These are phyloP conservation scores for Trogon melanurus DNA, from an alignment of 2,113 vertebrate genomes.

Conservation along the genomic window DNA sequence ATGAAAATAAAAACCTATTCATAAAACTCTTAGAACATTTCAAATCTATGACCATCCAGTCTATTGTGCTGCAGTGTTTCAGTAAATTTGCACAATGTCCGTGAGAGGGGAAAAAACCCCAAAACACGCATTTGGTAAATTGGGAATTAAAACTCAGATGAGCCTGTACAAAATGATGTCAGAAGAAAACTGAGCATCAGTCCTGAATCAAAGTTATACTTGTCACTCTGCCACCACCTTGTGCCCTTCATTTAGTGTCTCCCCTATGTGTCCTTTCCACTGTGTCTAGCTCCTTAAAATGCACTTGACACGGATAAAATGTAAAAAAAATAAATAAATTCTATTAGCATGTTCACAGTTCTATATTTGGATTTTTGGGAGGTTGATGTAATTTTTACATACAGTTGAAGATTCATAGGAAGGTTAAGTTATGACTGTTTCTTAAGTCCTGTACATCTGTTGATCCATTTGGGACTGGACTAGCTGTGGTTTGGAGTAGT, in stretches of 20 bases:
- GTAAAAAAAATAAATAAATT: neutral
- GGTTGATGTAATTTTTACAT: neutral
- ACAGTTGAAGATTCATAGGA: neutral
- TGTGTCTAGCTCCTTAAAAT: neutral
- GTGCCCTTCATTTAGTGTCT: neutral
- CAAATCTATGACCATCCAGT: neutral
- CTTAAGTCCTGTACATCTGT: neutral
- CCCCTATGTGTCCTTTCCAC: neutral
- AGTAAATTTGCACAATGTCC: neutral
- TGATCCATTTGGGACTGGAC: neutral
- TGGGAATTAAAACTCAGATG: neutral
- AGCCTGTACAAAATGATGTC: neutral
- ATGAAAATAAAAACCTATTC: neutral
- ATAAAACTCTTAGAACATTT: neutral
- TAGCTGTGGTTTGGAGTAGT: neutral
- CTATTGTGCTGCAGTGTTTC: neutral
- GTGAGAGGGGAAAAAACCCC: neutral
- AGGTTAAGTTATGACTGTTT: neutral
- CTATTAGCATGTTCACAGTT: fast-evolving
- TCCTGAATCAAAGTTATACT: neutral
- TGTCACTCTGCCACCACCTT: neutral
- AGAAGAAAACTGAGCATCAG: neutral
- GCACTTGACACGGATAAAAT: neutral
- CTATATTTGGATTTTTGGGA: neutral
- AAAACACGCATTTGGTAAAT: neutral